phyloP scores from a whole-genome alignment of 2,888 invertebrate species.

The Pachydiplax longipennis region DNA sequence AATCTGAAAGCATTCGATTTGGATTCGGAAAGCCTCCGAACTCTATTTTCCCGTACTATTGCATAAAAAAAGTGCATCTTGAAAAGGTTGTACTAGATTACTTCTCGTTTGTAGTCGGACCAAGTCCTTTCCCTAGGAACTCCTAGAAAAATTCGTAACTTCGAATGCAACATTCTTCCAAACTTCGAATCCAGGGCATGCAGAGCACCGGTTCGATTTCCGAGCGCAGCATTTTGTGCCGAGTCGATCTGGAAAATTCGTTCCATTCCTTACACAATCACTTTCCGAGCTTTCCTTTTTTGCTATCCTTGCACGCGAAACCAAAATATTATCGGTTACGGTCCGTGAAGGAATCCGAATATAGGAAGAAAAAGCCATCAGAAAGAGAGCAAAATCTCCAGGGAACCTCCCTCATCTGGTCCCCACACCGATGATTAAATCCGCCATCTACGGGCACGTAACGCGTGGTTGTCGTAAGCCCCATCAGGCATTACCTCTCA shows the following conservation, averaged over 20 bases:
- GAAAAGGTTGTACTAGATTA: too few species aligned
- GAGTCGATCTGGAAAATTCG: not conserved
- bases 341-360: not conserved
- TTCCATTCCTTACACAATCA: not conserved
- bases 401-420: not conserved
- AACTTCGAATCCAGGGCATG: not conserved
- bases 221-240: not conserved
- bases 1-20: too few species aligned
- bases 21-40: too few species aligned
- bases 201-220: not conserved
- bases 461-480: not conserved
- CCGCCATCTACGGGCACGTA: not conserved
- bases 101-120: not conserved
- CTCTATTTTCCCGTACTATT: too few species aligned
- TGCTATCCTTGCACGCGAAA: not conserved
- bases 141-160: not conserved
- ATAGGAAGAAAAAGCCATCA: not conserved
- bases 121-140: not conserved
- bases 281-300: not conserved
- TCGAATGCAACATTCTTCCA: not conserved
- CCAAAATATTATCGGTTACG: not conserved
- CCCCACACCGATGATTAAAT: conserved; percentile 19
- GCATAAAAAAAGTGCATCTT: too few species aligned
- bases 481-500: not conserved
- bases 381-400: not conserved